Base-by-base conservation (phyloP, 2,888 invertebrate genomes). In the Formica aserva region DNA sequence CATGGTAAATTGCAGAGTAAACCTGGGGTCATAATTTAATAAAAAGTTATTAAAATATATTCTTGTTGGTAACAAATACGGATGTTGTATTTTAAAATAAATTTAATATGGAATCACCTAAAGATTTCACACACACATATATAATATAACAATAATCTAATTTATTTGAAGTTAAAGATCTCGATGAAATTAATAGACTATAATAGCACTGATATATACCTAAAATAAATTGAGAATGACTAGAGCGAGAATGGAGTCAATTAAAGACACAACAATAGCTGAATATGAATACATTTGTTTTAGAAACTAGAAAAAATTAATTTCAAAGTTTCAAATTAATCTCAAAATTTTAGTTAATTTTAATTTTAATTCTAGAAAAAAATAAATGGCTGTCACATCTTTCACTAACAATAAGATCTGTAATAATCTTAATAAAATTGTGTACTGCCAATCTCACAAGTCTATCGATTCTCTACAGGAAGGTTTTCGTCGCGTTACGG, bases 1-100 rank as follows among this genome's bases (percentile, higher is more conserved):
- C 90, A 91, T 91, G 41, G 65, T 83, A 85, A 60, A 77, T 74
- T 26, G 29, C 5, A n/a, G 69, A 52, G 5, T 26, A 45, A 62
- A 45, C 26, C 80, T 80, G 57, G 38, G 26, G 11, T 80, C 18
- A 26, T 65, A 66, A n/a, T 65, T 74, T 60, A 63, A 4, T 3
- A 9, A 5, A 13, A 41, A 55, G 8, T 71, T 66, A 38, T 41
- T 60, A n/a, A 66, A 75, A 82, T 22, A 18, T 52, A 6, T 32
- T 41, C 41, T 45, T 35, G 22, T 15, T 29, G 8, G 9, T 3
- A n/a, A 38, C 22, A 45, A 38, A 76, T 0, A 35, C 13, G 13
- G 9, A 26, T 26, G 4, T 62, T 63, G 11, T n/a, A 26, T 3
- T 11, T 52, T 38, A 1, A 48, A 9, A 6, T 63, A 29, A 75